These are phyloP conservation scores for Erpornis zantholeuca DNA, from an alignment of 2,113 vertebrate species.

Conservation along the genomic window DNA sequence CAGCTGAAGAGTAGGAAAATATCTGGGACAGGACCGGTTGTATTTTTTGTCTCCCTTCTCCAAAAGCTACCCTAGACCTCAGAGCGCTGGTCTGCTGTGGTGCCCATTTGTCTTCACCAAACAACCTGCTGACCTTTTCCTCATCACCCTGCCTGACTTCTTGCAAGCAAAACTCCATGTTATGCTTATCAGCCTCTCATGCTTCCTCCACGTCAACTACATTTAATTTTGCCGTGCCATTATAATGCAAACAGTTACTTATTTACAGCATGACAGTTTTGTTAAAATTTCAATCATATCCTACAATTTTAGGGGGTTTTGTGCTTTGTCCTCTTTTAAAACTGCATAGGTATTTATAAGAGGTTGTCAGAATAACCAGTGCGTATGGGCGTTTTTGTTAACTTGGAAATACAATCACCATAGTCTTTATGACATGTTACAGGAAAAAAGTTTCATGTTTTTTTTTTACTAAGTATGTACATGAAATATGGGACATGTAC, in stretches of 20 bases:
- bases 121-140: neutral
- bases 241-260: neutral
- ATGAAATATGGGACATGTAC: neutral
- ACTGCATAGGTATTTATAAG: neutral
- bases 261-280: neutral
- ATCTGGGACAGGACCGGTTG: fast-evolving
- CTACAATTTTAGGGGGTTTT: neutral
- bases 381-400: neutral
- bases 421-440: neutral
- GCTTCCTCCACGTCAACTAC: neutral
- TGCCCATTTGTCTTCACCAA: neutral
- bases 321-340: neutral
- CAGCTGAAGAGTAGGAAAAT: neutral
- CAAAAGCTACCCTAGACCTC: fast-evolving
- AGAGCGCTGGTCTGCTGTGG: neutral
- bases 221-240: neutral
- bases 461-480: neutral
- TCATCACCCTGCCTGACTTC: neutral
- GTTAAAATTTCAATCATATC: neutral
- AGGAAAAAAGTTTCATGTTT: neutral
- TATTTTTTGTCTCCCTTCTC: neutral
- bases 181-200: neutral
- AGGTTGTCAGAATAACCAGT: neutral
- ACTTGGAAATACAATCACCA: neutral
- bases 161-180: neutral